A percentile compares a stretch with the other conserved stretches of the same genome.
These are phyloP conservation scores for Nothoprocta pentlandii DNA, from an alignment of 2,113 vertebrate species.

Conservation along the genomic window DNA sequence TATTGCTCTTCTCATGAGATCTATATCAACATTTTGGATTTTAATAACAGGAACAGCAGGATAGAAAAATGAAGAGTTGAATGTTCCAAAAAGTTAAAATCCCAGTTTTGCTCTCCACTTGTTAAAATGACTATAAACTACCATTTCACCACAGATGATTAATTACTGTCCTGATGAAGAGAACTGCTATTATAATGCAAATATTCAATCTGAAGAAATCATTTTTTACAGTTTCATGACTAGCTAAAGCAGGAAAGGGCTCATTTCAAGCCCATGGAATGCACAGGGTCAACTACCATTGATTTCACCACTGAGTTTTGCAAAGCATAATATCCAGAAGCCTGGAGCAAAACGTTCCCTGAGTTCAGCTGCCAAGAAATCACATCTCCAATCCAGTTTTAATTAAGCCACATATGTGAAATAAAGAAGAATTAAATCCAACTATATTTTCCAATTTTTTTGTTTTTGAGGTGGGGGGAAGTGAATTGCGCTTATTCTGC, in stretches of 20 bases:
- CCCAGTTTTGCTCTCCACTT: not conserved
- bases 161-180: constrained; percentile 1
- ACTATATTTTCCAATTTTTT: not conserved
- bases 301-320: not conserved
- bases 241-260: not conserved
- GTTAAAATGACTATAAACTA: not conserved
- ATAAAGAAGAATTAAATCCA: not conserved
- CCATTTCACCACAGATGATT: not conserved
- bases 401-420: not conserved
- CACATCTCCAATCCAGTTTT: not conserved
- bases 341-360: not conserved
- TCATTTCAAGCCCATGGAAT: not conserved
- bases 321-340: not conserved
- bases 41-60: constrained; percentile 15
- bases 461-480: not conserved
- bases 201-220: not conserved
- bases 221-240: not conserved
- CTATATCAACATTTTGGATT: constrained; percentile 30
- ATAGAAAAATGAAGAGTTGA: constrained; percentile 24
- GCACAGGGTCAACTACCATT: not conserved
- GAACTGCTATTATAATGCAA: not conserved
- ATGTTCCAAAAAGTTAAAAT: not conserved
- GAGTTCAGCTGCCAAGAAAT: not conserved
- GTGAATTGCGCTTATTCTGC: not conserved
- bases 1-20: not conserved